These are phyloP conservation scores for Aphidius gifuensis DNA, from an alignment of 1,140 invertebrate genomes.

Conservation along the genomic window DNA sequence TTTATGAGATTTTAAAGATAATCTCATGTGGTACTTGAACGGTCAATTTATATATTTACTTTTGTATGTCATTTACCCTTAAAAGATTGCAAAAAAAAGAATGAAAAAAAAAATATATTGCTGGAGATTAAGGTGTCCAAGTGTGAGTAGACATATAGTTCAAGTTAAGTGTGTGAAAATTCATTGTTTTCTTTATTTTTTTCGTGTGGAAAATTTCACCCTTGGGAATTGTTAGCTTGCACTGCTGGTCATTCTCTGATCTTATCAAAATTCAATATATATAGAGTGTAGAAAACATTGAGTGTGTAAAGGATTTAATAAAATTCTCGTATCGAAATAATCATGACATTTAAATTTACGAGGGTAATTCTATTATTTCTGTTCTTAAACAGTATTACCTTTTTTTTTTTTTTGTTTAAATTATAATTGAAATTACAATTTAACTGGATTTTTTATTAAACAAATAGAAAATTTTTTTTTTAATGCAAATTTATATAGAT, in stretches of 20 bases:
- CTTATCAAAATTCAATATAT: slow-evolving; percentile 3
- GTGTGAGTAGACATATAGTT: background rate
- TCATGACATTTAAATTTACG: slow-evolving; percentile 21
- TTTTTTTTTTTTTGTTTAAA: background rate
- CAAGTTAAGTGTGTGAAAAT: slow-evolving; percentile 35
- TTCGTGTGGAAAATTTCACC: slow-evolving; percentile 18
- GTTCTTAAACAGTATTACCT: background rate
- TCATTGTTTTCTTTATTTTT: background rate
- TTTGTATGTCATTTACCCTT: too few relatives aligned
- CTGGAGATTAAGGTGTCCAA: background rate
- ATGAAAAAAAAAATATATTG: too few relatives aligned
- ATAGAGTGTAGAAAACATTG: background rate
- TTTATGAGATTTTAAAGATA: too few relatives aligned
- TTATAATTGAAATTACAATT: background rate
- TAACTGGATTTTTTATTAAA: background rate
- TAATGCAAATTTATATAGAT: too few relatives aligned
- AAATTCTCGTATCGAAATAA: background rate
- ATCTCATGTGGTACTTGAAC: too few relatives aligned
- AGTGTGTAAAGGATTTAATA: too few relatives aligned
- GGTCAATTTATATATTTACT: too few relatives aligned
- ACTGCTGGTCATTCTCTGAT: slow-evolving; percentile 37
- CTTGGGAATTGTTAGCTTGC: slow-evolving; percentile 39
- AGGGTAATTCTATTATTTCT: slow-evolving; percentile 15
- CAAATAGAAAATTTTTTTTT: background rate
- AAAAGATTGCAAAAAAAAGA: too few relatives aligned